phyloP scores from a whole-genome alignment of 2,797 vertebrate genomes.

The Gymnoscopelus microlampas region DNA sequence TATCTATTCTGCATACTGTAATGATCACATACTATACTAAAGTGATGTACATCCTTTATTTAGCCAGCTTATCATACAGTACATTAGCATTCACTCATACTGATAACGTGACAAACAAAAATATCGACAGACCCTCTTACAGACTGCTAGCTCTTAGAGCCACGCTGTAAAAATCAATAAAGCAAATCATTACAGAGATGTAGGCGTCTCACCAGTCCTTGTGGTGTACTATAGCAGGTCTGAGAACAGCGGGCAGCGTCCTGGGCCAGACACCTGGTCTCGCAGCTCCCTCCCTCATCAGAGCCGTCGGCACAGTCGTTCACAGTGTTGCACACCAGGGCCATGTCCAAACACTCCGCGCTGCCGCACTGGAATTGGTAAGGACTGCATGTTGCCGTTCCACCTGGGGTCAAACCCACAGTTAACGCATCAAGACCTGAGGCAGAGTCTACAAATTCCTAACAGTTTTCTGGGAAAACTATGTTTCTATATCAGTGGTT shows the following conservation, averaged over 20 bases:
- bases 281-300: constrained; percentile 86
- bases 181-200: not conserved
- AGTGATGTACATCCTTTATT: too few species aligned
- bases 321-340: constrained; percentile 81
- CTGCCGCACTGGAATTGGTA: constrained; percentile 84
- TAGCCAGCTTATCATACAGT: too few species aligned
- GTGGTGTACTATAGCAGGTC: constrained; percentile 83
- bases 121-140: too few species aligned
- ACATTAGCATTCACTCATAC: too few species aligned
- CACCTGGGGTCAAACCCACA: constrained; percentile 70
- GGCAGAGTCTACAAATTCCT: too few species aligned
- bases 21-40: too few species aligned
- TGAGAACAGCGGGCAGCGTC: constrained; percentile 75
- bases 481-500: too few species aligned
- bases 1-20: too few species aligned
- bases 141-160: too few species aligned
- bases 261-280: constrained; percentile 50
- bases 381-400: constrained; percentile 68
- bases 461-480: too few species aligned
- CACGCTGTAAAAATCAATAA: too few species aligned
- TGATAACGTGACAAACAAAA: too few species aligned
- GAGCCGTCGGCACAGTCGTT: constrained; percentile 84
- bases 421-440: not conserved
- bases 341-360: constrained; percentile 79
- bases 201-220: constrained; percentile 81